These are phyloP conservation scores for Cliona cf. orientalis DNA, from an alignment of 37 sponge, comb jelly and placozoan species.

Conservation along the genomic window DNA sequence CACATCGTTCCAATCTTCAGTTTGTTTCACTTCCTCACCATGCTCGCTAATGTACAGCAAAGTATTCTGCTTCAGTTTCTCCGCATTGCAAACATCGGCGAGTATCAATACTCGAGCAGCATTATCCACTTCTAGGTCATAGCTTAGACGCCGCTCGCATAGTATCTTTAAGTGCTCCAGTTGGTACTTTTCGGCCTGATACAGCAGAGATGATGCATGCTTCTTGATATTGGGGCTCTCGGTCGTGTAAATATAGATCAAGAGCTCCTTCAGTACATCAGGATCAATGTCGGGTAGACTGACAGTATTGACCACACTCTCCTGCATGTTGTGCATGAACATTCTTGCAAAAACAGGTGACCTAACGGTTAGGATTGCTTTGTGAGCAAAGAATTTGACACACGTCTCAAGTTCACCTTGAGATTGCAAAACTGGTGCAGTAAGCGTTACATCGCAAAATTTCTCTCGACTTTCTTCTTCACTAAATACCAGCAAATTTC, in stretches of 20 bases:
- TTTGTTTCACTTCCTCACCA: not conserved
- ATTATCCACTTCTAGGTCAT: not conserved
- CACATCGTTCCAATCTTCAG: not conserved
- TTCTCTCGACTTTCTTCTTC: too few species aligned
- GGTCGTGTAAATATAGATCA: not conserved
- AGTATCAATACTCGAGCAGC: not conserved
- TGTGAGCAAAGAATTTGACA: too few species aligned
- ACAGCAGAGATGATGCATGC: not conserved
- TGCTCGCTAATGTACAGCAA: not conserved
- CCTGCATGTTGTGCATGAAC: not conserved
- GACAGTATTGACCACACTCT: not conserved
- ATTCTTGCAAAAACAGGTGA: not conserved
- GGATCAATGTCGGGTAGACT: not conserved
- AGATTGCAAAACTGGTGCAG: too few species aligned
- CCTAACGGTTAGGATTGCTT: not conserved
- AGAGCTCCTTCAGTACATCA: not conserved
- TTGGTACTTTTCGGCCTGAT: not conserved
- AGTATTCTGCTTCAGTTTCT: not conserved
- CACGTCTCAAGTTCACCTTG: too few species aligned
- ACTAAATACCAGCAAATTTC: too few species aligned
- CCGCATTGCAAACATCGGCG: not conserved
- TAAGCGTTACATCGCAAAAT: too few species aligned
- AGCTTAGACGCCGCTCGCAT: not conserved
- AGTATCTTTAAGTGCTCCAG: not conserved
- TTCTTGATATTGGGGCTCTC: not conserved